A percentile compares a stretch with the other conserved stretches of the same genome.
Evolutionary conservation across 2,888 invertebrate species (phyloP).

Genomic region (Eueremaeus valkanovi): DNA sequence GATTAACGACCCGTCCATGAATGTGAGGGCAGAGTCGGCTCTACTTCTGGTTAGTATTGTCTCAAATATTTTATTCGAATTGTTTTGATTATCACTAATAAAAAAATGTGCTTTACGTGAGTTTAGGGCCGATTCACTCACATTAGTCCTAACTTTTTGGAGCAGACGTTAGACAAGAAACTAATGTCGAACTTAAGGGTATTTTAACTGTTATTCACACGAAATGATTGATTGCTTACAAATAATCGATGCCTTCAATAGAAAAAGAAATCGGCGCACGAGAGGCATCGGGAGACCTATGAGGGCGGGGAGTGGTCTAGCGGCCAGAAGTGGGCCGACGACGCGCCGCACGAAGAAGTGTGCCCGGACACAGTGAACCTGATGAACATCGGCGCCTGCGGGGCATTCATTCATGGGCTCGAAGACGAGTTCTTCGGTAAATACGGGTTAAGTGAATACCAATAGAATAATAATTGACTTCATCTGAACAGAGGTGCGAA

Average conservation of each 20-base stretch:
- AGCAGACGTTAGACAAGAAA: constrained; percentile 96
- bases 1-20: constrained; percentile 84
- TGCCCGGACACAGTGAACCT: constrained; percentile 71
- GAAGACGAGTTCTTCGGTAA: constrained; percentile 91
- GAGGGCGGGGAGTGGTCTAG: constrained; percentile 85
- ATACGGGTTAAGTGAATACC: too few species aligned
- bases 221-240: not conserved
- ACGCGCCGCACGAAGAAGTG: constrained; percentile 69
- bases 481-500: constrained; percentile 91
- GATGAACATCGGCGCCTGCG: constrained; percentile 91
- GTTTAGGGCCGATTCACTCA: constrained; percentile 71
- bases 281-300: constrained; percentile 74
- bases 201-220: constrained; percentile 49
- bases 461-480: too few species aligned
- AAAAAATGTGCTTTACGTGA: not conserved
- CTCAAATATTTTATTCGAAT: too few species aligned
- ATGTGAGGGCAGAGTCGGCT: constrained; percentile 58
- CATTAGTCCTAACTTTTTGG: constrained; percentile 81
- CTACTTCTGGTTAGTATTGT: constrained; percentile 47
- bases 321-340: constrained; percentile 82
- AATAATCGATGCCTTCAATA: constrained; percentile 55
- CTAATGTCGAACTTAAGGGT: constrained; percentile 92
- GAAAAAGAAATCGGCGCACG: constrained; percentile 77
- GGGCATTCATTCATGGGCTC: constrained; percentile 94
- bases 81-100: too few species aligned